Conservation (phyloP, 1,140 invertebrate genomes). For the Arion vulgaris region DNA sequence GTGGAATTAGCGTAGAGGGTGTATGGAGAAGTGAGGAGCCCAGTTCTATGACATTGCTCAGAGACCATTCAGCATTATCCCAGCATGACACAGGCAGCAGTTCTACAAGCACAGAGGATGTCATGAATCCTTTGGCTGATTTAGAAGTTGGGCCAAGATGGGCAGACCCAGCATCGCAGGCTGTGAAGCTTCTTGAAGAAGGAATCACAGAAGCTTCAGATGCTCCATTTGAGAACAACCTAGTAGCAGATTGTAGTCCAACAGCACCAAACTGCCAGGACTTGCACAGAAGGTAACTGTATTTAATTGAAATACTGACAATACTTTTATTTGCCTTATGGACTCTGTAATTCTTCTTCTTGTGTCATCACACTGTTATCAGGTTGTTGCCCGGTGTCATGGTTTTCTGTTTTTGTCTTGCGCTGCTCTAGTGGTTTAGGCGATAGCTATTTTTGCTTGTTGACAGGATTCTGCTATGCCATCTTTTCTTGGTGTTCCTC, state of each 20-base stretch:
- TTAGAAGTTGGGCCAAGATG: constrained; percentile 59
- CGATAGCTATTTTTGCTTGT: too few species aligned
- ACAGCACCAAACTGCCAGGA: constrained; percentile 50
- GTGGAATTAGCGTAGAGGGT: constrained; percentile 6
- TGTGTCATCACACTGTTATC: too few species aligned
- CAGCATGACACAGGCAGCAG: constrained; percentile 29
- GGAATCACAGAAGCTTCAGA: constrained; percentile 56
- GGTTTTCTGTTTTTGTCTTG: too few species aligned
- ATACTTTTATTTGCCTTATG: neutral
- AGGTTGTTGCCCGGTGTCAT: too few species aligned
- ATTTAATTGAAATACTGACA: neutral
- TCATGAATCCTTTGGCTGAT: constrained; percentile 8
- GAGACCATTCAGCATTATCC: constrained; percentile 26
- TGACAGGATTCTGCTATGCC: too few species aligned
- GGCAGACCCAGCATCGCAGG: constrained; percentile 67
- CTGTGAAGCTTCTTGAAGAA: constrained; percentile 73
- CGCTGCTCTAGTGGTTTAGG: too few species aligned
- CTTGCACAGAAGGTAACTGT: constrained; percentile 34
- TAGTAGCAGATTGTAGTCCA: constrained; percentile 63
- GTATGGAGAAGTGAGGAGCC: neutral
- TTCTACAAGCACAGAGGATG: neutral
- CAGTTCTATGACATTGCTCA: constrained; percentile 46
- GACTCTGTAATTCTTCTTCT: too few species aligned
- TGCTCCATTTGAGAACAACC: constrained; percentile 56
- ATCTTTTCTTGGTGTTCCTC: too few species aligned